phyloP scores from a whole-genome alignment of 2,888 invertebrate genomes.

The Amiota minor region DNA sequence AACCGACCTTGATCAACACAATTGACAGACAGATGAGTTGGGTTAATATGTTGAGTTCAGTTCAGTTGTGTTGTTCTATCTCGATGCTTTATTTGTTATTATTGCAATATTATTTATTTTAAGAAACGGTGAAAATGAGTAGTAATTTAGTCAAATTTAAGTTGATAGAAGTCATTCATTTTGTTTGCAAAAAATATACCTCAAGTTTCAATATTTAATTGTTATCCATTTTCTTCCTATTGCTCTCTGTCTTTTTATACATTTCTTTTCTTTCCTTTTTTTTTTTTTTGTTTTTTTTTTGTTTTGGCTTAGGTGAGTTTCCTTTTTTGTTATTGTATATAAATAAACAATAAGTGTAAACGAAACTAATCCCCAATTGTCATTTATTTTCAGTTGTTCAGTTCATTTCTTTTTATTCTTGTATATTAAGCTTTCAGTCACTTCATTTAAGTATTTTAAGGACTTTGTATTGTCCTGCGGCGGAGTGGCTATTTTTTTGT shows the following conservation, averaged over 20 bases:
- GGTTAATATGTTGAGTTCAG: neutral
- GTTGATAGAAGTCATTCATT: neutral
- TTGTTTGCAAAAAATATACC: neutral
- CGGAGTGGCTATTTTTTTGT: too few relatives aligned
- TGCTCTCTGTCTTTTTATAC: neutral
- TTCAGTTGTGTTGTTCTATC: neutral
- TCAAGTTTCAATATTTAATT: too few relatives aligned
- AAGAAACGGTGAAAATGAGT: neutral
- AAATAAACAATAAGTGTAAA: neutral
- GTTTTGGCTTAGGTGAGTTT: too few relatives aligned
- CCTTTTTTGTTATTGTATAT: neutral
- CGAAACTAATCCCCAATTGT: constrained; percentile 5
- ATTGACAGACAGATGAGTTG: constrained; percentile 2
- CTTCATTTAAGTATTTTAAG: too few relatives aligned
- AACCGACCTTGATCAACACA: neutral
- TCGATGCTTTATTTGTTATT: neutral
- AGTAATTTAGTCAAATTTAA: neutral
- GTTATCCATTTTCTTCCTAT: neutral
- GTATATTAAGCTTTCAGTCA: too few relatives aligned
- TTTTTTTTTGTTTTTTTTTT: neutral
- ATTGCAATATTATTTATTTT: too few relatives aligned
- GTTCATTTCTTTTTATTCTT: too few relatives aligned
- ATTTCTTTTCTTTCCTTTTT: neutral
- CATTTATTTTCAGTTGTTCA: neutral
- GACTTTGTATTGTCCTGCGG: too few relatives aligned